These are phyloP conservation scores for Mesaphorura yosii DNA, from an alignment of 1,140 invertebrate species.

Conservation along the genomic window DNA sequence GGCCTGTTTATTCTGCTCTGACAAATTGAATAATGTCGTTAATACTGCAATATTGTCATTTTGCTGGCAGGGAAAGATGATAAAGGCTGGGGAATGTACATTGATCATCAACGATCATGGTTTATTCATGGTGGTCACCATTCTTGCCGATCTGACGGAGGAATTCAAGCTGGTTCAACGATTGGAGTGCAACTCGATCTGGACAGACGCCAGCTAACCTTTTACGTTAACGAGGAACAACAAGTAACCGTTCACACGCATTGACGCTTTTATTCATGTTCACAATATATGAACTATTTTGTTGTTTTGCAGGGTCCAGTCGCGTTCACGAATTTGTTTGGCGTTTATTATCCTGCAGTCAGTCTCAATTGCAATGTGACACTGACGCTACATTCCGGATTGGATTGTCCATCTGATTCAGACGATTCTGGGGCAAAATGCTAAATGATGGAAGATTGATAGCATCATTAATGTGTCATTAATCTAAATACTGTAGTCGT, in stretches of 20 bases:
- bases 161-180: conserved; percentile 70
- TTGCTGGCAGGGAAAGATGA: conserved; percentile 76
- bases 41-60: too few species aligned
- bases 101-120: conserved; percentile 65
- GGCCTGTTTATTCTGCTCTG: too few species aligned
- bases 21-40: conserved; percentile 1
- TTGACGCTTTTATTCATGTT: not conserved
- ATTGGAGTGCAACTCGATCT: conserved; percentile 90
- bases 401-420: too few species aligned
- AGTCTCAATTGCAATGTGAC: conserved; percentile 91
- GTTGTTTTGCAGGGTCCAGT: conserved; percentile 55
- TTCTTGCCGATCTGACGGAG: conserved; percentile 76
- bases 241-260: conserved; percentile 42
- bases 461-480: too few species aligned
- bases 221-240: conserved; percentile 87
- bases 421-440: conserved; percentile 31
- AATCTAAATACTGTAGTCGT: too few species aligned
- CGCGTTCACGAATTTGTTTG: conserved; percentile 77
- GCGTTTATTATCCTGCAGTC: conserved; percentile 95
- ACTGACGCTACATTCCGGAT: conserved; percentile 80
- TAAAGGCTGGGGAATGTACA: conserved; percentile 97
- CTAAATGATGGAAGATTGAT: too few species aligned
- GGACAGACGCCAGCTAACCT: conserved; percentile 74
- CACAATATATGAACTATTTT: too few species aligned
- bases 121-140: conserved; percentile 91